Evolutionary conservation across 2,797 vertebrate genomes (phyloP), one percentile per base, ranked within the genome.

Genomic region (Sebastiscus tertius): DNA sequence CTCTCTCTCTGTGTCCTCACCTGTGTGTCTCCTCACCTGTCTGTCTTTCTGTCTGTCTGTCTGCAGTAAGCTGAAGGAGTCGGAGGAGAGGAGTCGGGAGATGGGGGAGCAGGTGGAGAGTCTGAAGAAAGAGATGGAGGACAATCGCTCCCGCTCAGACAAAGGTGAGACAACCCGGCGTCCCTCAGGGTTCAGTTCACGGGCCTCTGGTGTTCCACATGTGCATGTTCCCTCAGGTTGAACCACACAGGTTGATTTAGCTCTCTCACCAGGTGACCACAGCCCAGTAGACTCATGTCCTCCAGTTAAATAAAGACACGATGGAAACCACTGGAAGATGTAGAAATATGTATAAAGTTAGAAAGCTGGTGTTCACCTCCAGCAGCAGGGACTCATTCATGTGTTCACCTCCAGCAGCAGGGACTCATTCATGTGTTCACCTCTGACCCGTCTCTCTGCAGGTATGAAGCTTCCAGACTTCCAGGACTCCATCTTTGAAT

Each of bases 401-500:
- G 24, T 22, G 54, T 55, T 55, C n/a, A 55, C 10, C 16, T 52
- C 5, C 49, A 52, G 49, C 31, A 8, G 31, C 31, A 31, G 31
- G 31, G 31, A n/a, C 52, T 14, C 9, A 12, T 12, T 22, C 11
- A 56, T 12, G 22, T 59, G n/a, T 36, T 46, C 24, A 29, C 60
- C n/a, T 63, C 33, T 22, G n/a, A 16, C 0, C 26, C 13, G 1
- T 46, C n/a, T 69, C 13, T 74, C 12, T 58, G 42, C 80, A 91
- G 98, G 97, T 82, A 94, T 99, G 67, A 99, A 98, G 89, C 97
- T 99, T 69, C 96, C 97, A 16, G 98, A 98, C 83, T 99, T 99
- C 88, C 97, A 99, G 81, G 98, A 99, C 87, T 97, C 98, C 49
- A 98, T 99, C 85, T 99, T 99, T 94, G 97, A 99, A 52, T 99